phyloP scores from a whole-genome alignment of 2,113 vertebrate genomes.

The Gorsachius goisagi region DNA sequence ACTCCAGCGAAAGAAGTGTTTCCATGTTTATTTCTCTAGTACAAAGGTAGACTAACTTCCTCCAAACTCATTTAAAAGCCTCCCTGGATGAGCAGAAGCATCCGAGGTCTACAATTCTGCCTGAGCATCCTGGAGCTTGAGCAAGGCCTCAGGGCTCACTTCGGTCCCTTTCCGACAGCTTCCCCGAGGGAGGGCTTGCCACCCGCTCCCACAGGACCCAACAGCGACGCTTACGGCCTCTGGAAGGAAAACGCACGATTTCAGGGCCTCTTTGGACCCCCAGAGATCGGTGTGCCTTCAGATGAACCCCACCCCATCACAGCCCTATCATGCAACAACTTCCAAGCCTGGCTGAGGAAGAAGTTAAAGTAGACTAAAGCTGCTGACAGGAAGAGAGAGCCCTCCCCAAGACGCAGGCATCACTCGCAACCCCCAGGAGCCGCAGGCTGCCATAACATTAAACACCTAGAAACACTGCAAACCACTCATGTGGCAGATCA shows the following conservation, averaged over 20 bases:
- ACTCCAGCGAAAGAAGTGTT: background rate
- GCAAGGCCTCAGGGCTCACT: background rate
- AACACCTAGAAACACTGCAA: background rate
- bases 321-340: background rate
- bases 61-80: background rate
- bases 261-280: background rate
- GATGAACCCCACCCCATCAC: background rate
- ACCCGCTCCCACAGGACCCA: background rate
- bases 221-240: fast-evolving
- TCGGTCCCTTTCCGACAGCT: background rate
- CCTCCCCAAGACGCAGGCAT: background rate
- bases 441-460: background rate
- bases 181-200: background rate
- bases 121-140: background rate
- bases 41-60: background rate
- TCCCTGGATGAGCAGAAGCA: background rate
- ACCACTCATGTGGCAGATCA: background rate
- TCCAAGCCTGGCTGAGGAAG: background rate
- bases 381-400: background rate
- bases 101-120: background rate
- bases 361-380: background rate
- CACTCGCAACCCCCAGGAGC: background rate
- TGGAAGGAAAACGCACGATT: background rate
- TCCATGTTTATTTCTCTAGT: background rate
- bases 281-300: too few species aligned